phyloP scores from a whole-genome alignment of 2,888 invertebrate genomes.

The Tachina lurida region DNA sequence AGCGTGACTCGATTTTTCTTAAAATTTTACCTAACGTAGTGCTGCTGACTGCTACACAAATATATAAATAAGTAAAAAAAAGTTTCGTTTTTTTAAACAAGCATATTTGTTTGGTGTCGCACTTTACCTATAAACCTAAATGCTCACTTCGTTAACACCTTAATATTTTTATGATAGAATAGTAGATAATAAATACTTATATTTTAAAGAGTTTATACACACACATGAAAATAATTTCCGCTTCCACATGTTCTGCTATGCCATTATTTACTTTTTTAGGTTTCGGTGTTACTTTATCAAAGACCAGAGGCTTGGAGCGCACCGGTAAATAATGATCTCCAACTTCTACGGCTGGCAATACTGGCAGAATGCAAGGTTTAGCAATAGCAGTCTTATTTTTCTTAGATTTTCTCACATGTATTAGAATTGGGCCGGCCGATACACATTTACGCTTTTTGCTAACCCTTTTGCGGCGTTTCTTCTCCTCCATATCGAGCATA shows the following conservation, averaged over 20 bases:
- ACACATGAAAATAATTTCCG: constrained; percentile 76
- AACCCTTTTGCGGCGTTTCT: constrained; percentile 77
- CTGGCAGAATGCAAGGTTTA: constrained; percentile 54
- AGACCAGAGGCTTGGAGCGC: constrained; percentile 52
- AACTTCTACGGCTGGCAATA: constrained; percentile 67
- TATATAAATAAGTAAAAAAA: too few species aligned
- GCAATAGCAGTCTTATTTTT: constrained; percentile 61
- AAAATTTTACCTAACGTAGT: too few species aligned
- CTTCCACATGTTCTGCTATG: constrained; percentile 63
- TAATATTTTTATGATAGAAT: too few species aligned
- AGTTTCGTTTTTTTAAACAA: too few species aligned
- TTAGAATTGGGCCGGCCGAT: constrained; percentile 81
- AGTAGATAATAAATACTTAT: too few species aligned
- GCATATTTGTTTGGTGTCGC: too few species aligned
- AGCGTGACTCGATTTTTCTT: too few species aligned
- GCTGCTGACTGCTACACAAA: too few species aligned
- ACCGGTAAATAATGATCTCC: constrained; percentile 62
- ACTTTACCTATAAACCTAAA: too few species aligned
- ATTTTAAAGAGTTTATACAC: constrained; percentile 71
- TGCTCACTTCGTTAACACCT: too few species aligned
- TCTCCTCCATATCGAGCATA: constrained; percentile 79
- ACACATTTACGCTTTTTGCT: constrained; percentile 80
- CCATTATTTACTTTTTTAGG: constrained; percentile 36
- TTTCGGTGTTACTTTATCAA: constrained; percentile 22
- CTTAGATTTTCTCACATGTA: constrained; percentile 74